These are phyloP conservation scores for Takifugu flavidus DNA, from an alignment of 2,113 vertebrate species.

Conservation along the genomic window DNA sequence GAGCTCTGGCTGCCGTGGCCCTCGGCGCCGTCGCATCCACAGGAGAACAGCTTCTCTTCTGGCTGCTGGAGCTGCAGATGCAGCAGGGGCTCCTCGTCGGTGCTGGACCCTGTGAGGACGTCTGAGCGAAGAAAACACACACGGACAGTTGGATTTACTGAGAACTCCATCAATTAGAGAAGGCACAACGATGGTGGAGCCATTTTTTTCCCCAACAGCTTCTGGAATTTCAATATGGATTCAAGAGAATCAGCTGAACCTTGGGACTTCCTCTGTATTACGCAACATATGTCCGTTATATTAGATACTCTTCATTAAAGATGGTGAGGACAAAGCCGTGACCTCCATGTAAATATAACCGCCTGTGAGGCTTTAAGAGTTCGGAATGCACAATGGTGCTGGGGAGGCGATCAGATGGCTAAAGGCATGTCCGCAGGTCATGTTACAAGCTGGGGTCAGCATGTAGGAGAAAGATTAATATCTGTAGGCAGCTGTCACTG, in stretches of 20 bases:
- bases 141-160: neutral
- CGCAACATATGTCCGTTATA: neutral
- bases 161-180: neutral
- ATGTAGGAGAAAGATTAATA: conserved; percentile 3
- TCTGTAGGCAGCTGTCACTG: conserved; percentile 21
- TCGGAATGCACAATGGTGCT: conserved; percentile 8
- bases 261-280: conserved; percentile 13
- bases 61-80: conserved; percentile 67
- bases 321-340: conserved; percentile 13
- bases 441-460: conserved; percentile 39
- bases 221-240: conserved; percentile 7
- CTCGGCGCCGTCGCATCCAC: conserved; percentile 63
- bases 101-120: conserved; percentile 47
- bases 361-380: neutral
- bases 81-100: conserved; percentile 67
- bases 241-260: conserved; percentile 8
- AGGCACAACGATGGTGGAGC: too few species aligned
- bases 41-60: conserved; percentile 66
- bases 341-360: conserved; percentile 52
- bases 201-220: too few species aligned
- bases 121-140: conserved; percentile 2
- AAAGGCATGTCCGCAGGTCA: conserved; percentile 29
- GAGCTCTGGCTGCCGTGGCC: conserved; percentile 67
- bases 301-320: neutral
- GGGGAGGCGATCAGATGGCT: conserved; percentile 23